Base-by-base conservation (phyloP, 2,113 vertebrate species). In the Agelaius tricolor region DNA sequence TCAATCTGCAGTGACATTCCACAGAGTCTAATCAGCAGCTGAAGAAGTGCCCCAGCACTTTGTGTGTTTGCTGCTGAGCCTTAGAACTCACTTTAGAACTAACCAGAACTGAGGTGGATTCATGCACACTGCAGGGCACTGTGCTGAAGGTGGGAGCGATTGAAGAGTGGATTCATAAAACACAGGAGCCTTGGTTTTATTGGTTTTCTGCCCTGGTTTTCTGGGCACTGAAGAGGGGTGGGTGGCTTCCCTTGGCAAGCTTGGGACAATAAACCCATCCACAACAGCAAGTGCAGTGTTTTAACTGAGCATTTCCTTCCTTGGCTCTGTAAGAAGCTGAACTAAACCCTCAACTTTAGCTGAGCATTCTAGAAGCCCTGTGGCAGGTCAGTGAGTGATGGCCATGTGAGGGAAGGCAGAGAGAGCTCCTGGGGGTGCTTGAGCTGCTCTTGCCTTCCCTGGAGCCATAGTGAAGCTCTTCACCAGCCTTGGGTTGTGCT, bases 41-140 rank as follows among this genome's bases (percentile, higher is more conserved):
- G 57, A 23, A n/a, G 59, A 47, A 61, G 44, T 12, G 15, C 37
- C 41, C 27, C 21, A 58, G 27, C 35, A 24, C 7, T n/a, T 39
- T 15, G 5, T 30, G 22, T 23, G 23, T 10, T 77, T 20, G 2
- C 28, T 43, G 33, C 26, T 82, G 52, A 13, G 47, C 31, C 39
- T 66, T 66, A 52, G 72, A 83, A 39, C 46, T n/a, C 5, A 35
- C 7, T 17, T 74, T n/a, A 37, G 46, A 77, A 41, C 14, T 7
- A 75, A 26, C 30, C 51, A n/a, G 31, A n/a, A 2, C 8, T 35
- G 67, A 39, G 9, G n/a, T 55, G 23, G 67, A 14, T 59, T n/a
- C 30, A 5, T 73, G n/a, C 22, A 31, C 1, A 0, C 15, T 2
- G 67, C 2, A 33, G 3, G 15, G 39, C 15, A 27, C 37, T 33